These are phyloP conservation scores for Trachurus trachurus DNA, from an alignment of 2,797 vertebrate species.

Conservation along the genomic window DNA sequence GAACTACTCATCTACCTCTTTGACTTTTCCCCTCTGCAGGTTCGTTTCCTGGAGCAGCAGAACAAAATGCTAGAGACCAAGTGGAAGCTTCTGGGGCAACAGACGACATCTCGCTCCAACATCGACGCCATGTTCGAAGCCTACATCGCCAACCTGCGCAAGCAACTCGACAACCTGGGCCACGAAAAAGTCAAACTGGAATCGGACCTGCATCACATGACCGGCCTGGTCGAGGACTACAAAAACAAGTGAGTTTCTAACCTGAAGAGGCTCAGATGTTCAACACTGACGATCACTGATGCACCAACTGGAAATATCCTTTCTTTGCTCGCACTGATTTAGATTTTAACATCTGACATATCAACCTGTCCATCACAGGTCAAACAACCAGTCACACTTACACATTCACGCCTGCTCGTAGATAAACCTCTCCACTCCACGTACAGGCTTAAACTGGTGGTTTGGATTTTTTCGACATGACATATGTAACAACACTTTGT, in stretches of 20 bases:
- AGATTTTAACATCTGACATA: too few species aligned
- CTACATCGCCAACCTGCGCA: constrained; percentile 86
- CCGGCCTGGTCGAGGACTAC: constrained; percentile 89
- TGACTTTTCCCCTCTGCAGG: constrained; percentile 73
- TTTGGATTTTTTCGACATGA: too few species aligned
- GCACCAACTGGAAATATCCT: neutral
- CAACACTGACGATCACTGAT: too few species aligned
- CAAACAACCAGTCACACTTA: too few species aligned
- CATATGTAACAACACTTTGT: too few species aligned
- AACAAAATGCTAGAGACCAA: constrained; percentile 92
- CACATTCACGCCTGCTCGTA: too few species aligned
- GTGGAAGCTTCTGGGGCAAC: constrained; percentile 89
- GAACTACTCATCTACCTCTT: neutral
- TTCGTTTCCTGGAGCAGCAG: constrained; percentile 89
- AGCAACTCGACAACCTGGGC: constrained; percentile 87
- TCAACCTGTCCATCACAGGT: too few species aligned
- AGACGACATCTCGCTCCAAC: constrained; percentile 88
- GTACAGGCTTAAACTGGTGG: too few species aligned
- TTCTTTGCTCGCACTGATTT: too few species aligned
- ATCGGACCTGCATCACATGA: constrained; percentile 88
- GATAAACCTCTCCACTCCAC: too few species aligned
- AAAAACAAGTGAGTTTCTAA: constrained; percentile 82
- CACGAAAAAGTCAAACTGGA: constrained; percentile 88
- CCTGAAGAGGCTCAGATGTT: too few species aligned
- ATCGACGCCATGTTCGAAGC: constrained; percentile 85